Conservation (phyloP, 2,797 vertebrate species). For the Gephyroberyx darwinii region DNA sequence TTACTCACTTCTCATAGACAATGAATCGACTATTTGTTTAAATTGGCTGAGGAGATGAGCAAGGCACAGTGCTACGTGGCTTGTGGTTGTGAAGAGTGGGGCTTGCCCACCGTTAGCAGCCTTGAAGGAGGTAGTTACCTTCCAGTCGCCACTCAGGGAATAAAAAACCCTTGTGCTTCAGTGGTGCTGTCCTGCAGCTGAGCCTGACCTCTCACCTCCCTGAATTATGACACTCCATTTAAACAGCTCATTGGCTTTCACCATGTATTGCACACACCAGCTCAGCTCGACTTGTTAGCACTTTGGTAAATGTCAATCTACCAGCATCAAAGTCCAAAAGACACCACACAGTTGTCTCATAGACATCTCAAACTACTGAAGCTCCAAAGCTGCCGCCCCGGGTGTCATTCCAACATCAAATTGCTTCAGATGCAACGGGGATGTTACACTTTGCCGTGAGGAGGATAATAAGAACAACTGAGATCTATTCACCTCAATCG, state of each 20-base stretch:
- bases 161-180: too few species aligned
- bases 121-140: too few species aligned
- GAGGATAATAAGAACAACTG: constrained; percentile 20
- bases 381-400: constrained; percentile 8
- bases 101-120: too few species aligned
- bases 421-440: constrained; percentile 16
- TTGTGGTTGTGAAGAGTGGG: too few species aligned
- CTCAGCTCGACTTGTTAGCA: neutral
- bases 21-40: too few species aligned
- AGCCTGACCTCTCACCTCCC: constrained; percentile 26
- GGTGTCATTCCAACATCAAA: constrained; percentile 26
- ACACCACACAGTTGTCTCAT: constrained; percentile 4
- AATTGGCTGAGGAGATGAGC: too few species aligned
- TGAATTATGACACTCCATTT: constrained; percentile 8
- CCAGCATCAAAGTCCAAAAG: constrained; percentile 13
- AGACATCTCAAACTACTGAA: constrained; percentile 9
- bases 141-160: too few species aligned
- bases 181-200: neutral
- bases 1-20: too few species aligned
- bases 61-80: too few species aligned
- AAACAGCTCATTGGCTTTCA: constrained; percentile 22
- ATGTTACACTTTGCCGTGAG: constrained; percentile 19
- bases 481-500: neutral
- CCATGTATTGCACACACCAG: neutral
- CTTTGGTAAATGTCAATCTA: constrained; percentile 36